These are phyloP conservation scores for Mesochorus sp. DNA, from an alignment of 2,888 invertebrate species.

Conservation along the genomic window DNA sequence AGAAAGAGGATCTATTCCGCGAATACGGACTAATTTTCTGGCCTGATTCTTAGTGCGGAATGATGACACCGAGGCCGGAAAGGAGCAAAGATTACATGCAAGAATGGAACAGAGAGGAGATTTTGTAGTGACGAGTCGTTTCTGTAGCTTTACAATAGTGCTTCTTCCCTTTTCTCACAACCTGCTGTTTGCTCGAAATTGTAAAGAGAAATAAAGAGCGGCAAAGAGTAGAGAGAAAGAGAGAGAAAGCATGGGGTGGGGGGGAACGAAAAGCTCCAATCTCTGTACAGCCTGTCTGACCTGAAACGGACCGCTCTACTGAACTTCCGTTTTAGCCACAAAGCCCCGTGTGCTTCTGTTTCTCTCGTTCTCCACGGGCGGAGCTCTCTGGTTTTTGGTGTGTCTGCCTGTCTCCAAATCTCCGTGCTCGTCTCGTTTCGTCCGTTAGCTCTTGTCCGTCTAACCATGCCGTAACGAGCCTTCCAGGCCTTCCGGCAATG, in stretches of 20 bases:
- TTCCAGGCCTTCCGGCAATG: conserved; percentile 42
- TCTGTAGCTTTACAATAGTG: conserved; percentile 7
- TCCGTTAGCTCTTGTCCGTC: conserved; percentile 45
- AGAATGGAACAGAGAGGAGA: neutral
- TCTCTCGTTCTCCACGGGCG: neutral
- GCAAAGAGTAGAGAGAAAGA: neutral
- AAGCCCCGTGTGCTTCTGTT: conserved; percentile 13
- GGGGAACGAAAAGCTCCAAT: conserved; percentile 26
- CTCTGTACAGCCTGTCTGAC: conserved; percentile 43
- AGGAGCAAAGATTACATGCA: neutral
- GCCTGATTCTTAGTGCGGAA: conserved; percentile 18
- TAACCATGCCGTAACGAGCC: conserved; percentile 52
- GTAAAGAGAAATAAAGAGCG: conserved; percentile 5
- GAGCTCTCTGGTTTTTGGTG: conserved; percentile 39
- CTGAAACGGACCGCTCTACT: conserved; percentile 47
- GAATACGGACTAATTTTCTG: neutral
- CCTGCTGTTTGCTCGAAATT: conserved; percentile 1
- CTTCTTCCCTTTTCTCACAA: neutral
- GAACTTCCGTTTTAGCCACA: conserved; percentile 57
- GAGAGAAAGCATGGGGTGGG: neutral
- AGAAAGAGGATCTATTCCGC: no score
- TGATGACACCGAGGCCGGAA: neutral
- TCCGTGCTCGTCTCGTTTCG: conserved; percentile 28
- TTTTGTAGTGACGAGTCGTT: neutral
- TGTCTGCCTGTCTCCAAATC: conserved; percentile 44